Evolutionary conservation across 2,888 invertebrate genomes (phyloP).

Genomic region (Trisateles emortualis): DNA sequence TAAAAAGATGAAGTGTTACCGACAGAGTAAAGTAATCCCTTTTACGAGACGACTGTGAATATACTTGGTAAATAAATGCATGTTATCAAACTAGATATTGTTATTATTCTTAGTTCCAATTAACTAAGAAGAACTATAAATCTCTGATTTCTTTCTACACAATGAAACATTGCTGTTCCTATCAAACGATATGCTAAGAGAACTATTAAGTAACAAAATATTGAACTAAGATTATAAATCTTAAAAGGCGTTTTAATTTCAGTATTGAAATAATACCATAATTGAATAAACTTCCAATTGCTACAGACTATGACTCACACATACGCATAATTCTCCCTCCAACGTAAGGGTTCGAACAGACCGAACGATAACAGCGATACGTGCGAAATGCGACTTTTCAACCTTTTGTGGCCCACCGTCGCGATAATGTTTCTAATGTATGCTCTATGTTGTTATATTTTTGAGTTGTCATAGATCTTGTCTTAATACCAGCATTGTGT

Average conservation of each 20-base stretch:
- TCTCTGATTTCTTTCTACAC: no score
- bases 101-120: conserved; percentile 73
- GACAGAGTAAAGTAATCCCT: conserved; percentile 86
- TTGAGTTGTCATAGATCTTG: conserved; percentile 70
- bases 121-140: no score
- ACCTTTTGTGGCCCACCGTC: conserved; percentile 81
- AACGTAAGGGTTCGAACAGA: conserved; percentile 81
- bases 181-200: no score
- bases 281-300: conserved; percentile 10
- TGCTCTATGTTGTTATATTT: conserved; percentile 76
- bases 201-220: no score
- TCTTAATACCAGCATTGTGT: conserved; percentile 51
- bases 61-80: conserved; percentile 88
- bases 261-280: not conserved
- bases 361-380: conserved; percentile 78
- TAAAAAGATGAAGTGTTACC: conserved; percentile 85
- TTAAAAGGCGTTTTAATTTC: no score
- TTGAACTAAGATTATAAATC: no score
- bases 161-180: no score
- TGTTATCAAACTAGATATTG: conserved; percentile 85
- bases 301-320: conserved; percentile 44
- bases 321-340: conserved; percentile 66
- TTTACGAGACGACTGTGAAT: conserved; percentile 85
- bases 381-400: conserved; percentile 84
- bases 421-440: conserved; percentile 81